Conservation (phyloP, 37 sponge, comb jelly and placozoan species). For the Ephydatia muelleri region DNA sequence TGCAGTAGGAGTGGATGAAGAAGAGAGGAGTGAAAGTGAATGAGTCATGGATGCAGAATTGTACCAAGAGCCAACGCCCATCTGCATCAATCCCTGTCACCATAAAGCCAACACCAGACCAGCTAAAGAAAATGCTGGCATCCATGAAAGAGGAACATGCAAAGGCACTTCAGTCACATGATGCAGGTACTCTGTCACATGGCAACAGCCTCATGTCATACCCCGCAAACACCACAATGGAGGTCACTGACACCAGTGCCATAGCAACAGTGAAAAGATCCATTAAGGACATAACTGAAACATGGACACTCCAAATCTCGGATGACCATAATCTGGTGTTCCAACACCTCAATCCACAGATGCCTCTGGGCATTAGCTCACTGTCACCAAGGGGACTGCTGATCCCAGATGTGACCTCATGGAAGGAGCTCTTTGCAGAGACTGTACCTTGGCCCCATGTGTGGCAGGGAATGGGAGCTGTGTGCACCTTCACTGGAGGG, state of each 20-base stretch:
- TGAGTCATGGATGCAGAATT: conserved; percentile 25
- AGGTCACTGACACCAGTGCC: not conserved
- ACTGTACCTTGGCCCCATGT: conserved; percentile 33
- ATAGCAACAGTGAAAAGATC: conserved; percentile 3
- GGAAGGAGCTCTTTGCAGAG: conserved; percentile 29
- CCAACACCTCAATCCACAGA: not conserved
- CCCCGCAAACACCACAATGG: not conserved
- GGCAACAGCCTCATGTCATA: no score
- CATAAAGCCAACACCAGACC: not conserved
- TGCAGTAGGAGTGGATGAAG: conserved; percentile 43
- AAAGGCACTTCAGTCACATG: no score
- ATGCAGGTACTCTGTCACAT: no score
- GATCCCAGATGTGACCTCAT: conserved; percentile 25
- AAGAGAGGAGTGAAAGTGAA: conserved; percentile 26
- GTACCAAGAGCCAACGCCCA: not conserved
- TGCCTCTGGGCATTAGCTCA: not conserved
- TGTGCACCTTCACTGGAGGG: conserved; percentile 8
- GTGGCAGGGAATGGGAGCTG: conserved; percentile 2
- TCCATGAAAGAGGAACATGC: no score
- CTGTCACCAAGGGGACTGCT: not conserved
- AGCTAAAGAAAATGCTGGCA: no score
- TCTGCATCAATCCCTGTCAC: not conserved
- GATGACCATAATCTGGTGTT: conserved; percentile 18
- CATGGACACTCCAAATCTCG: no score
- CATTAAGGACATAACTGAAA: no score